phyloP scores from a whole-genome alignment of 2,797 vertebrate genomes.

The Menidia menidia region DNA sequence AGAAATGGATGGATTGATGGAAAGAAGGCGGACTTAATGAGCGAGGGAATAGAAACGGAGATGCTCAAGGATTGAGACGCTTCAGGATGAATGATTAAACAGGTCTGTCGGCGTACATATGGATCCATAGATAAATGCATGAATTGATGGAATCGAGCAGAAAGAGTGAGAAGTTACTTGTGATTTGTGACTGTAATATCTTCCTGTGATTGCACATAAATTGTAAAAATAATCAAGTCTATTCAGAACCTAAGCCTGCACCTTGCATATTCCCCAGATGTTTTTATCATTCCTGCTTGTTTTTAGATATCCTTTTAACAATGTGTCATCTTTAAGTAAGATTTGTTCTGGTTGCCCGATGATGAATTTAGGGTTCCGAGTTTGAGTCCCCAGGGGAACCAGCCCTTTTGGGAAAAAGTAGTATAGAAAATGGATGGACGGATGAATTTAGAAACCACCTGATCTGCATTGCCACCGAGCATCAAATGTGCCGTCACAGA shows the following conservation, averaged over 20 bases:
- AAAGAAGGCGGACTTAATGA: slow-evolving; percentile 65
- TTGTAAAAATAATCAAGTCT: not conserved
- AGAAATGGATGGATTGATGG: slow-evolving; percentile 55
- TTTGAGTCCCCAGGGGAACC: too few species aligned
- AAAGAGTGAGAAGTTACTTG: slow-evolving; percentile 19
- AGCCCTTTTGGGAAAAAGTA: too few species aligned
- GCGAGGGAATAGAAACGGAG: slow-evolving; percentile 52
- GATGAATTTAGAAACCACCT: not conserved
- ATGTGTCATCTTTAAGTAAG: not conserved
- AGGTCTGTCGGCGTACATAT: slow-evolving; percentile 42
- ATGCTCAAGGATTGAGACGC: slow-evolving; percentile 39
- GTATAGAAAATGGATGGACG: too few species aligned
- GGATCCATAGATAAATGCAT: slow-evolving; percentile 51
- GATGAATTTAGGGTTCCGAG: not conserved
- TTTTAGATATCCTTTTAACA: not conserved
- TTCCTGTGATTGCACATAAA: not conserved
- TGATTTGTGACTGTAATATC: slow-evolving; percentile 1
- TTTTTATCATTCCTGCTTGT: not conserved
- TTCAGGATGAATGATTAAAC: slow-evolving; percentile 55
- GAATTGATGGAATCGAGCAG: slow-evolving; percentile 18
- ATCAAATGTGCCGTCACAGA: not conserved
- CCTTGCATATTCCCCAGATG: not conserved
- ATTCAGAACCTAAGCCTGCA: too few species aligned
- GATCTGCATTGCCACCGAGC: not conserved
- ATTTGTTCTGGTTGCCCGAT: not conserved